Percentiles rank a stretch among this genome's conserved stretches.
Evolutionary conservation across 30 jellyfish, hydroid and myxozoan genomes (phyloP).

Genomic region (Catostylus mosaicus): DNA sequence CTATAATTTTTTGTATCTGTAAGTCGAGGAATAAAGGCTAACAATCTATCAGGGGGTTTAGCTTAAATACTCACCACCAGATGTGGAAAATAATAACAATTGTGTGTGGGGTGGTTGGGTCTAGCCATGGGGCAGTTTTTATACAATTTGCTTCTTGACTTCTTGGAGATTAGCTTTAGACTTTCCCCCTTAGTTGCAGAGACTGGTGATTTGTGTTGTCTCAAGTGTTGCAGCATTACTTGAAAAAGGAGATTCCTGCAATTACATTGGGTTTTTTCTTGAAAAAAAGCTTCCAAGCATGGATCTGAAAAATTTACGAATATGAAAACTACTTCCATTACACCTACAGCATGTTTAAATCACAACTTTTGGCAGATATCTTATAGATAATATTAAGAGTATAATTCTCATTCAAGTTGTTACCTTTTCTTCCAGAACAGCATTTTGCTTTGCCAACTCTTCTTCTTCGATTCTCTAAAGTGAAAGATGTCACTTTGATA

Average conservation of each 20-base stretch:
- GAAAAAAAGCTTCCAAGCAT: neutral
- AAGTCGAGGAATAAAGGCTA: neutral
- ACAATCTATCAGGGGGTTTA: neutral
- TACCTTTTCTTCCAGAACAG: slow-evolving; percentile 61
- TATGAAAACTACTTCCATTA: neutral
- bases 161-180: too few species aligned
- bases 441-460: slow-evolving; percentile 39
- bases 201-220: too few species aligned
- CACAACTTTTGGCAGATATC: neutral
- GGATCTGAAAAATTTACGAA: neutral
- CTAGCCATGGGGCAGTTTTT: too few species aligned
- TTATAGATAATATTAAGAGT: neutral
- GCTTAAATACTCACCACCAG: too few species aligned
- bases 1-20: neutral
- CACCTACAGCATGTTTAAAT: neutral
- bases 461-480: slow-evolving; percentile 46
- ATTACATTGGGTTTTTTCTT: neutral
- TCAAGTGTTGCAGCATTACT: too few species aligned
- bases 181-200: too few species aligned
- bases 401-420: neutral
- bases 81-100: too few species aligned
- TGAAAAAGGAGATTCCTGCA: neutral
- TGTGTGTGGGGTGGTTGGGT: too few species aligned
- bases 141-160: too few species aligned
- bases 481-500: too few species aligned